Evolutionary conservation across 1,140 invertebrate species (phyloP), one percentile per base, ranked within the genome.

Genomic region (Saxidomus purpurata): DNA sequence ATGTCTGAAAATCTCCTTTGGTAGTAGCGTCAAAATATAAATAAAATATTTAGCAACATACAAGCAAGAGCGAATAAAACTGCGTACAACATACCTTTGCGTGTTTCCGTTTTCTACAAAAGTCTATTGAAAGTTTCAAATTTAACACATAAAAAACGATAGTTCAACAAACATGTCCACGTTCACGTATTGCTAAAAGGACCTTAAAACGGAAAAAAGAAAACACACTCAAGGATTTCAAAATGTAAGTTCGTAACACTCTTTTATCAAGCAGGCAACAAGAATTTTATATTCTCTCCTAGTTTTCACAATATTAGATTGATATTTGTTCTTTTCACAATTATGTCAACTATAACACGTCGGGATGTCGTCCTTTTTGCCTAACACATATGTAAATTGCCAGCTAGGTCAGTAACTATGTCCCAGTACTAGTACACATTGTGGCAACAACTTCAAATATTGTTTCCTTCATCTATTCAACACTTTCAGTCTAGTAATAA

Each of bases 1-100:
- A 76, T 31, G 71, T 76, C 15, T 71, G 38, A 55, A 79, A 79
- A 79, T 79, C 76, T 79, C 76, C 76, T 79, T 79, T 79, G 76
- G 76, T 79, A 79, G 28, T 79, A 79, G 76, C 76, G 9, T 79
- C 25, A 79, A 28, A 79, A 52, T 52, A 52, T 79, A 79, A 79
- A 79, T 79, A 79, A 55, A n/a, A 79, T 79, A 79, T 52, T 36
- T 55, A 79, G 76, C 76, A 79, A 79, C 55, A 11, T 79, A 79
- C 76, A 79, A 79, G 76, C 76, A 79, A 79, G 31, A 25, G 52
- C 17, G 4, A 47, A 55, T 49, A 52, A 36, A 36, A 49, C 28
- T 15, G 47, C 1, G 2, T 3, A 79, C 43, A 79, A 79, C 76
- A 79, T 55, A 52, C 47, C 17, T 36, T 31, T 28, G 22, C 19